A percentile compares a stretch with the other conserved stretches of the same genome.
Evolutionary conservation across 2,113 vertebrate genomes (phyloP).

Genomic region (Cynoglossus semilaevis): DNA sequence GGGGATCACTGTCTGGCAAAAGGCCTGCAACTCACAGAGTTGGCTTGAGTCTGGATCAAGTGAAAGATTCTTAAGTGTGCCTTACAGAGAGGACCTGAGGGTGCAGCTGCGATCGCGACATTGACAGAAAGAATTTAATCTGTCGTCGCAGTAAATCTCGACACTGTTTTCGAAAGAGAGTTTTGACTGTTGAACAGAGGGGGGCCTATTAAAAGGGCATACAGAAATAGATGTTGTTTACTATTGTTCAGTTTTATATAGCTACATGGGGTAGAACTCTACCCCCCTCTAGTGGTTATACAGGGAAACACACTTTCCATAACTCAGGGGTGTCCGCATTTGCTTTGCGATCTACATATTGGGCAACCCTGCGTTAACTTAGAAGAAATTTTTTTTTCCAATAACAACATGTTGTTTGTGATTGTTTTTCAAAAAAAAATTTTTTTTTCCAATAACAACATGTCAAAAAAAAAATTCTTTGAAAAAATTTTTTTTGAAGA

Average conservation of each 20-base stretch:
- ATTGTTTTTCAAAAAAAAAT: too few species aligned
- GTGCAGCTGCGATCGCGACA: conserved; percentile 39
- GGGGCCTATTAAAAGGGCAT: conserved; percentile 1
- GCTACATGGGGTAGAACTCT: not conserved
- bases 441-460: too few species aligned
- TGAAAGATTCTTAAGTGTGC: conserved; percentile 27
- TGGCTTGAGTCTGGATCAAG: conserved; percentile 24
- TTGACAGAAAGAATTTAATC: conserved; percentile 24
- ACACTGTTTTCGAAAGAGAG: conserved; percentile 12
- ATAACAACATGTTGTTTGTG: too few species aligned
- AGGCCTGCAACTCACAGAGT: conserved; percentile 48
- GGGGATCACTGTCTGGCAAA: conserved; percentile 85
- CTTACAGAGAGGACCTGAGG: not conserved
- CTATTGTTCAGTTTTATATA: conserved; percentile 16
- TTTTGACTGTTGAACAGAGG: not conserved
- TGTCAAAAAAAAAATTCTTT: too few species aligned
- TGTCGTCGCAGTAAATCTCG: conserved; percentile 11
- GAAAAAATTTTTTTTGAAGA: too few species aligned
- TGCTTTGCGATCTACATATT: too few species aligned
- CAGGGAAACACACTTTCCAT: too few species aligned
- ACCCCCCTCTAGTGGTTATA: too few species aligned
- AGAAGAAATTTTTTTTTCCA: too few species aligned
- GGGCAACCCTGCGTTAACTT: too few species aligned
- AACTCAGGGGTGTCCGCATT: too few species aligned
- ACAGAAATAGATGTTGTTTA: conserved; percentile 3